phyloP scores from a whole-genome alignment of 1,140 invertebrate species.

The Parasteatoda tepidariorum region DNA sequence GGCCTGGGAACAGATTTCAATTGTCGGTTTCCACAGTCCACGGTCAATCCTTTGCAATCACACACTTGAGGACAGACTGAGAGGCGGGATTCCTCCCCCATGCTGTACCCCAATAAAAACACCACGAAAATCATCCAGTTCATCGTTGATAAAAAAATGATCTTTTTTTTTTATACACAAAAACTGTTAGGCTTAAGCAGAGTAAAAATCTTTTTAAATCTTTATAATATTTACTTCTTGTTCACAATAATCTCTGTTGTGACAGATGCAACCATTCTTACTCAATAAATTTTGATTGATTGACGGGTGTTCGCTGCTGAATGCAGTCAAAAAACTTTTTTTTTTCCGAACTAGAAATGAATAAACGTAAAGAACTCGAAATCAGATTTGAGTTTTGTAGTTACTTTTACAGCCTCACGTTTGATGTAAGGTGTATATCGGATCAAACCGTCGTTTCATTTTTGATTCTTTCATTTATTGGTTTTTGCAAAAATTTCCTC shows the following conservation, averaged over 20 bases:
- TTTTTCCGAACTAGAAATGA: too few relatives aligned
- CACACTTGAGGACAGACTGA: constrained; percentile 80
- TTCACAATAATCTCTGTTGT: constrained; percentile 30
- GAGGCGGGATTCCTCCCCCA: constrained; percentile 51
- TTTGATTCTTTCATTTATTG: not conserved
- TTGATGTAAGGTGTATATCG: not conserved
- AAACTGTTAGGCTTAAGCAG: too few relatives aligned
- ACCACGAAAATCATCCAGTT: constrained; percentile 17
- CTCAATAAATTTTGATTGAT: constrained; percentile 23
- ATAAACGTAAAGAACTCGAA: too few relatives aligned
- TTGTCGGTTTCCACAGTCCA: constrained; percentile 84
- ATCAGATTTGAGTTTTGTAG: not conserved
- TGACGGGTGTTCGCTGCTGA: constrained; percentile 13
- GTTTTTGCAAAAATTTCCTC: too few relatives aligned
- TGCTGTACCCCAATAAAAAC: constrained; percentile 37
- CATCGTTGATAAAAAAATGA: not conserved
- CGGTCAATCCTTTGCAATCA: constrained; percentile 79
- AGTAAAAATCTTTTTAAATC: not conserved
- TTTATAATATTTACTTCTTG: not conserved
- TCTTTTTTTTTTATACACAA: too few relatives aligned
- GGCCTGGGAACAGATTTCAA: constrained; percentile 82
- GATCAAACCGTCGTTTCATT: not conserved
- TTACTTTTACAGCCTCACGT: not conserved
- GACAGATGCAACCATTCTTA: constrained; percentile 12
- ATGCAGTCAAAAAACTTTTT: not conserved